Conservation (phyloP, 2,888 invertebrate genomes). For the Drosophila crucigera region DNA sequence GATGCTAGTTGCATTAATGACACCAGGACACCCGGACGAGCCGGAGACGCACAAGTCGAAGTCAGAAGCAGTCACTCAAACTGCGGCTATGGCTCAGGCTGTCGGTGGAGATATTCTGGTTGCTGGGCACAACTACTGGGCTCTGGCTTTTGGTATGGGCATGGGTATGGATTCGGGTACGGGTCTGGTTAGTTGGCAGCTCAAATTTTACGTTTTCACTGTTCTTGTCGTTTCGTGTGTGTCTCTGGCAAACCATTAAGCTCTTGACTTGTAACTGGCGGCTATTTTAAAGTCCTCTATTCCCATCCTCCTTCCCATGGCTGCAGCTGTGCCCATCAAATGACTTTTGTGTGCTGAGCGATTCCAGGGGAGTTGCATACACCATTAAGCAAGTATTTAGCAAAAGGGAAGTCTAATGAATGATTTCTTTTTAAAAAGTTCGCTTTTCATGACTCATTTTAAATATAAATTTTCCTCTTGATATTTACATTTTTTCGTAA, state of each 20-base stretch:
- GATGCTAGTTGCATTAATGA: constrained; percentile 78
- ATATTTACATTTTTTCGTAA: neutral
- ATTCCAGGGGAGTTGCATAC: constrained; percentile 16
- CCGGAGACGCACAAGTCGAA: constrained; percentile 70
- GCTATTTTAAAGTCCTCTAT: constrained; percentile 31
- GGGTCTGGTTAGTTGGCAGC: constrained; percentile 46
- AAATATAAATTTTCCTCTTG: too few species aligned
- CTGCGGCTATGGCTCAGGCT: constrained; percentile 37
- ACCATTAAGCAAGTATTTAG: constrained; percentile 21
- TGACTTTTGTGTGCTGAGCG: constrained; percentile 24
- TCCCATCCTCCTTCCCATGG: neutral
- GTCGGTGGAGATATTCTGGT: constrained; percentile 24
- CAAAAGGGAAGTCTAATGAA: constrained; percentile 10
- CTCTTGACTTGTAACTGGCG: constrained; percentile 60
- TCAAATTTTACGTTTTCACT: constrained; percentile 38
- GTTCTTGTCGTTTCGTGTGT: constrained; percentile 27
- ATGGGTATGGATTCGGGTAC: constrained; percentile 6
- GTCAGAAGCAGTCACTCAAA: constrained; percentile 75
- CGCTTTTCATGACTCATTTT: neutral
- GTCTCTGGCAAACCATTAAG: constrained; percentile 68
- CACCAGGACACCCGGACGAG: constrained; percentile 46
- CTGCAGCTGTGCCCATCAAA: constrained; percentile 46
- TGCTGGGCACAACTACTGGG: constrained; percentile 7
- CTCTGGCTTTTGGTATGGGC: neutral
- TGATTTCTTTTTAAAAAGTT: constrained; percentile 15